Percentiles rank a stretch among this genome's conserved stretches.
Evolutionary conservation across 2,797 vertebrate genomes (phyloP).

Genomic region (Poecilia gillii): DNA sequence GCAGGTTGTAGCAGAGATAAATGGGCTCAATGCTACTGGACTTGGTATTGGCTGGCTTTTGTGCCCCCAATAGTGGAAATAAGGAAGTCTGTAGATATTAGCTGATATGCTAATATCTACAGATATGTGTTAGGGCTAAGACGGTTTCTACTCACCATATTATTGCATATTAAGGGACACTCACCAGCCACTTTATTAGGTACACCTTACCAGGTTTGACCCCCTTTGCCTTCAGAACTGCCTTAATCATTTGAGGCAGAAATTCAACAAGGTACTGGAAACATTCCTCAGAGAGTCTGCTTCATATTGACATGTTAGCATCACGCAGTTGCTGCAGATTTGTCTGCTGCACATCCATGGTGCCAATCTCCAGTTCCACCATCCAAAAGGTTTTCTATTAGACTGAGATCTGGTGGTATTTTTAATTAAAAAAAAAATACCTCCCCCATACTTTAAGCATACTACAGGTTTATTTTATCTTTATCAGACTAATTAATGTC

Average conservation of each 20-base stretch:
- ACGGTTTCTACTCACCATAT: no score
- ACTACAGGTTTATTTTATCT: neutral
- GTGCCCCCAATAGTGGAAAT: neutral
- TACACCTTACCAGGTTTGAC: no score
- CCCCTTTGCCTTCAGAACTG: no score
- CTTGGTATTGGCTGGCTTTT: neutral
- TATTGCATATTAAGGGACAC: no score
- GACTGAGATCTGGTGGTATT: neutral
- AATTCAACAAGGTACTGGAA: no score
- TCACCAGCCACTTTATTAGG: no score
- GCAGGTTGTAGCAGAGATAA: neutral
- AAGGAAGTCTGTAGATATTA: neutral
- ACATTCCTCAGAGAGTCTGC: no score
- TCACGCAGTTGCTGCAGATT: neutral
- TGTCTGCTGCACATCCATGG: neutral
- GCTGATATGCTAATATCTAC: no score
- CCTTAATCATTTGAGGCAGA: no score
- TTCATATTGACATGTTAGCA: neutral
- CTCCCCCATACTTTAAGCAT: neutral
- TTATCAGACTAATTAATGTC: neutral
- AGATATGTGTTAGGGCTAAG: no score
- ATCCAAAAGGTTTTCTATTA: no score
- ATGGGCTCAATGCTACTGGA: neutral
- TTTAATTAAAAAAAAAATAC: neutral
- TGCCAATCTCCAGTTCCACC: neutral